phyloP scores from a whole-genome alignment of 2,888 invertebrate species.

The Malthinus flaveolus region DNA sequence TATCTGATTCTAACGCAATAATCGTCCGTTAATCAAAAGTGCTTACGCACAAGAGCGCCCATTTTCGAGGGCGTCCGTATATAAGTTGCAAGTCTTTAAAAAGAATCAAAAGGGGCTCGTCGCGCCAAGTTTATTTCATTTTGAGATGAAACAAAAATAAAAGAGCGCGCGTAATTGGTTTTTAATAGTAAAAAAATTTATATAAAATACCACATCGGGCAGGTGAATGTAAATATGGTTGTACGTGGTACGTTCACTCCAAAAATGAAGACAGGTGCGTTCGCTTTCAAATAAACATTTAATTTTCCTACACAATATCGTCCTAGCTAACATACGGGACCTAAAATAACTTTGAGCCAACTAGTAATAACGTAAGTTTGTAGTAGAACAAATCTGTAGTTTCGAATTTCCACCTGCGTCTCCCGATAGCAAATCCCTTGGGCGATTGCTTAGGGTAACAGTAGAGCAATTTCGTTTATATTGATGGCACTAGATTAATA shows the following conservation, averaged over 20 bases:
- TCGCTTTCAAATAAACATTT: slow-evolving; percentile 15
- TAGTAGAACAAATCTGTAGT: slow-evolving; percentile 18
- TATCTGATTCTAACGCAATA: not conserved
- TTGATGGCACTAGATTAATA: slow-evolving; percentile 54
- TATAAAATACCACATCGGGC: not conserved
- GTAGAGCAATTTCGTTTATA: slow-evolving; percentile 50
- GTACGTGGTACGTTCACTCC: slow-evolving; percentile 7
- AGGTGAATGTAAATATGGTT: slow-evolving; percentile 19
- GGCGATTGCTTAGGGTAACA: slow-evolving; percentile 36
- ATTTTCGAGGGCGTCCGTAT: no score
- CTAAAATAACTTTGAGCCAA: slow-evolving; percentile 41
- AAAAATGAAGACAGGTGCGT: slow-evolving; percentile 18
- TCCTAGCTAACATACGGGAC: slow-evolving; percentile 39
- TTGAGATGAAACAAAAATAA: not conserved
- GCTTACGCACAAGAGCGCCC: no score
- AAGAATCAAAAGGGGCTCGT: no score
- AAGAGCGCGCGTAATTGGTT: not conserved
- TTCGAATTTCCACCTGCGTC: slow-evolving; percentile 2
- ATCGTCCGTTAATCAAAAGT: no score
- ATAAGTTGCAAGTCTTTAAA: no score
- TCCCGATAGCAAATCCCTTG: slow-evolving; percentile 16
- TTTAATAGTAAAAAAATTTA: not conserved
- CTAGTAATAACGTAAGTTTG: slow-evolving; percentile 32
- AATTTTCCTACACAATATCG: slow-evolving; percentile 32
- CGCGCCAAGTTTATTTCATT: not conserved